Conservation (phyloP, 1,140 invertebrate genomes). For the Hetaerina americana region DNA sequence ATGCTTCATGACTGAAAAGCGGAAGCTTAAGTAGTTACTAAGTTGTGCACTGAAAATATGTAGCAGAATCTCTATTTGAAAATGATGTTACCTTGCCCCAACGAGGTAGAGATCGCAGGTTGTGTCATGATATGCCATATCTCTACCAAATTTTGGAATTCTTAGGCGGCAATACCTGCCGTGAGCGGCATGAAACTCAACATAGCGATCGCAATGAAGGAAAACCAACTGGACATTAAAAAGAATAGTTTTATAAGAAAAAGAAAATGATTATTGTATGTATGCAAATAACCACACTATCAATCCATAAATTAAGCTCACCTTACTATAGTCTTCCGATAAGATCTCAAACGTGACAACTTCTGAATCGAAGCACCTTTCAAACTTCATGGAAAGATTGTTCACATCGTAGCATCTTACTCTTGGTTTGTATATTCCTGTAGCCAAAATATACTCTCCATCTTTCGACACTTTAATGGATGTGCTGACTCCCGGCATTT, state of each 20-base stretch:
- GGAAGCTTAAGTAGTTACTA: background rate
- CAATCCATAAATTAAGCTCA: conserved; percentile 26
- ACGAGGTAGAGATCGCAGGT: conserved; percentile 88
- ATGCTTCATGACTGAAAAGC: conserved; percentile 66
- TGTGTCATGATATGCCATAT: conserved; percentile 81
- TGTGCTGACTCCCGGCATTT: conserved; percentile 91
- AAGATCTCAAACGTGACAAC: conserved; percentile 75
- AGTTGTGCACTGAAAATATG: conserved; percentile 8
- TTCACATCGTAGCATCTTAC: conserved; percentile 93
- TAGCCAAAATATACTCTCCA: conserved; percentile 82
- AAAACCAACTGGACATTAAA: conserved; percentile 51
- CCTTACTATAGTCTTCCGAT: conserved; percentile 82
- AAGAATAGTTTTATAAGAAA: conserved; percentile 10
- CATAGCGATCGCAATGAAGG: conserved; percentile 71
- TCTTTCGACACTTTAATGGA: conserved; percentile 78
- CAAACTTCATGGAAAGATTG: conserved; percentile 95
- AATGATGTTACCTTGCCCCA: conserved; percentile 55
- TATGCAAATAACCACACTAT: background rate
- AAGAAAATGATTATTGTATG: conserved; percentile 2
- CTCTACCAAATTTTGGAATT: conserved; percentile 90
- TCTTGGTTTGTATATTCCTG: conserved; percentile 93
- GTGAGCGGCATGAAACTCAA: conserved; percentile 90
- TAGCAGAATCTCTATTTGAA: background rate
- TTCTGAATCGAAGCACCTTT: conserved; percentile 94
- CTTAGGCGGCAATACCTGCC: conserved; percentile 82